phyloP scores from a whole-genome alignment of 92 coral and sea anemone species.

The Galaxea fascicularis region DNA sequence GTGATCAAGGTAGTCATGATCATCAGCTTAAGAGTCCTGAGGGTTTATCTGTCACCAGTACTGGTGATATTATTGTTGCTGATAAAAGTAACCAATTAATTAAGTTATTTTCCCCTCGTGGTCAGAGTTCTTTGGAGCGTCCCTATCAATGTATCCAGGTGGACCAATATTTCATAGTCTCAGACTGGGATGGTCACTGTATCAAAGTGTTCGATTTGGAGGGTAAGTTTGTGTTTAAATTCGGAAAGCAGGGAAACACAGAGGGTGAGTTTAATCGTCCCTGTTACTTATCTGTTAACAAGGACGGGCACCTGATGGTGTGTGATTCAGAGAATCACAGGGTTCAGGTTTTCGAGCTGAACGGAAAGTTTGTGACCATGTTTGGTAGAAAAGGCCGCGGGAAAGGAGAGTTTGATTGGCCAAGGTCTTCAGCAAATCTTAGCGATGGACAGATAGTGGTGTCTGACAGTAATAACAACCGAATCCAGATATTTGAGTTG shows the following conservation, averaged over 20 bases:
- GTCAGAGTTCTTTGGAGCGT: not conserved
- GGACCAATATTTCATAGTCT: constrained; percentile 13
- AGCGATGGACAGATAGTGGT: constrained; percentile 39
- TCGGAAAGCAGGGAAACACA: constrained; percentile 38
- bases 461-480: constrained; percentile 36
- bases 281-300: constrained; percentile 40
- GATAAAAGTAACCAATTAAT: not conserved
- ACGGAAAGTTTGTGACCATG: constrained; percentile 42
- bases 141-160: not conserved
- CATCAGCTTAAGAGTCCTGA: not conserved
- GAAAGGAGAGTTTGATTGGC: constrained; percentile 51
- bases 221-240: constrained; percentile 35
- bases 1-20: not conserved
- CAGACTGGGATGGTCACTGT: constrained; percentile 44
- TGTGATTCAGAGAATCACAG: constrained; percentile 49
- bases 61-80: not conserved
- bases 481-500: constrained; percentile 10
- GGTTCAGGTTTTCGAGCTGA: constrained; percentile 38
- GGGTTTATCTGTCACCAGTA: not conserved
- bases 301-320: constrained; percentile 24
- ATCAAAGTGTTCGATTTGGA: constrained; percentile 23
- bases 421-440: constrained; percentile 29
- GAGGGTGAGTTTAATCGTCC: constrained; percentile 36
- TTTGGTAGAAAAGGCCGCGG: constrained; percentile 41
- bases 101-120: not conserved